Evolutionary conservation across 2,888 invertebrate species (phyloP), one percentile per base, ranked within the genome.

Genomic region (Mythimna ferrago): DNA sequence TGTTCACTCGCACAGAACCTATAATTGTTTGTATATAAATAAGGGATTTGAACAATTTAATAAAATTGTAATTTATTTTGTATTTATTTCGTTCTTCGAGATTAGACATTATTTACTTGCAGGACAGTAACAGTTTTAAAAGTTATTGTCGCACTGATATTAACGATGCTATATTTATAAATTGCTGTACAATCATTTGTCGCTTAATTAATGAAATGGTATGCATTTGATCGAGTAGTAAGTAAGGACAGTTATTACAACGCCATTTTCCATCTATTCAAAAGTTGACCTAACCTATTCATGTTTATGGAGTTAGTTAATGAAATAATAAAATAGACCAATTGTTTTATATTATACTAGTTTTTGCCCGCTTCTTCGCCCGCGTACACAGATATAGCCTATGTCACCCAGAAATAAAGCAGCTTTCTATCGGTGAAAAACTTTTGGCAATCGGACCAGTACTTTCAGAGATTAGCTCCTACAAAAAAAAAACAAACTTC

Each of bases 141-240:
- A n/a, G 16, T 14, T 0, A 71, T 11, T 38, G 7, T 26, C 26
- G 16, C 11, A 71, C n/a, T 71, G 4, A n/a, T 10, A 14, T 32
- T 71, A 41, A 32, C 16, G 58, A 60, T 32, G 19, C 41, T 19
- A 32, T 38, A 32, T 41, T 14, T 35, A 57, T 32, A 32, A 41
- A 38, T 58, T 53, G 53, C 14, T 6, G 19, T 14, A 38, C 38
- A 71, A 48, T 19, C 48, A 16, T 48, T 53, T 6, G 32, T 60
- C 32, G 5, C 51, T 51, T 48, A 60, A 60, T 71, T 19, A 60
- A 21, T 71, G 19, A 41, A 72, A 60, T 72, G 58, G 51, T 60
- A 71, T 48, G 56, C 71, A 71, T 71, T 71, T 71, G 44, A 5
- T 26, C 71, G 71, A 71, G 71, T 71, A 57, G 38, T 72, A 32